Base-by-base conservation (phyloP, 2,797 vertebrate genomes). In the Borostomias antarcticus region DNA sequence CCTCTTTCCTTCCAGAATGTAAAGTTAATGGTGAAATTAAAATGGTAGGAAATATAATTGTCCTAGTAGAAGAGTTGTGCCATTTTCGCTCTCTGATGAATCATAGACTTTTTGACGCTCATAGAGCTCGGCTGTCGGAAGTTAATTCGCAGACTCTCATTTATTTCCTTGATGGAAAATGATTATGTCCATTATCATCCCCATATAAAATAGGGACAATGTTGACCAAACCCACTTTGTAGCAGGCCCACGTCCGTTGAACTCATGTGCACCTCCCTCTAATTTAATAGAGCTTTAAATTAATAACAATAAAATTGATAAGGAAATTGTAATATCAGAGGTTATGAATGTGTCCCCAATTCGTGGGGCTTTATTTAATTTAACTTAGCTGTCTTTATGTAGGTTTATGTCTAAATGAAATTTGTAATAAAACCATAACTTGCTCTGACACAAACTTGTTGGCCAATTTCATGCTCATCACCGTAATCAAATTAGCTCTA, bases 71-170 rank as follows among this genome's bases (percentile, higher is more conserved):
- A 32, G 58, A 66, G 26, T 63, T 13, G 25, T 53, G 64, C 37
- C 9, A 9, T 62, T 61, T 53, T 51, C 59, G 58, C 5, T 63
- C 67, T 75, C 66, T 79, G 76, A 76, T 69, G 73, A 68, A 73
- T 66, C 63, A 43, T 35, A 52, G 68, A 65, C 29, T 5, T 1
- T 35, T 60, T 53, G 28, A 33, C 0, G 37, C 64, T 54, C 52
- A 54, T 47, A 43, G 32, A 70, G 50, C 58, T 43, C 15, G 11
- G 28, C 65, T 56, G 30, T 28, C 33, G 23, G 50, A 56, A 68
- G 66, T 66, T 60, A 63, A 75, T 81, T 29, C 69, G 3, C 25
- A 8, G n/a, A 52, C 19, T 37, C 70, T 54, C 68, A 66, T 75
- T 67, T 72, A 50, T 76, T 70, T 63, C n/a, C 13, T 10, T 28